Evolutionary conservation across 2,113 vertebrate genomes (phyloP).

Genomic region (Corythornis cristatus): DNA sequence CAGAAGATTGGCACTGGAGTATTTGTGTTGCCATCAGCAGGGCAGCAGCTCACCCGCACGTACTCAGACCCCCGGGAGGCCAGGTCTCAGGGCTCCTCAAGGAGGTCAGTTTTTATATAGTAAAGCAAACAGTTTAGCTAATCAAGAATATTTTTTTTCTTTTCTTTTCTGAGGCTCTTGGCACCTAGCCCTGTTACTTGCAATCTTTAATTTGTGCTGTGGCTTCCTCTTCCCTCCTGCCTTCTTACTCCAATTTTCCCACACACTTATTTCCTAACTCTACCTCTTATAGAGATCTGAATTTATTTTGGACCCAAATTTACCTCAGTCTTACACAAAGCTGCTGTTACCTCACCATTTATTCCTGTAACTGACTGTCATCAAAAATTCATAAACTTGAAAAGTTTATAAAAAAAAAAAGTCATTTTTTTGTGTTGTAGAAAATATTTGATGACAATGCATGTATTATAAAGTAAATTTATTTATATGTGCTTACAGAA

Average conservation of each 20-base stretch:
- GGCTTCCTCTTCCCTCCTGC: conserved; percentile 62
- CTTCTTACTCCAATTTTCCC: conserved; percentile 61
- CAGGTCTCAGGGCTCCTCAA: not conserved
- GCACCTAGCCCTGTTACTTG: conserved; percentile 54
- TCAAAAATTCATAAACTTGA: not conserved
- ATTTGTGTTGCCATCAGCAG: not conserved
- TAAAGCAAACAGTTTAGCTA: conserved; percentile 72
- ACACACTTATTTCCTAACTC: conserved; percentile 53
- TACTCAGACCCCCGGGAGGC: conserved; percentile 60
- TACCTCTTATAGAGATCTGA: not conserved
- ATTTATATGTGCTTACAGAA: not conserved
- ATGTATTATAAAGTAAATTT: not conserved
- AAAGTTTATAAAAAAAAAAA: not conserved
- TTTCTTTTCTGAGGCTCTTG: conserved; percentile 57
- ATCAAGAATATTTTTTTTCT: conserved; percentile 31
- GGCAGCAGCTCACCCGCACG: conserved; percentile 33
- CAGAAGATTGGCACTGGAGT: not conserved
- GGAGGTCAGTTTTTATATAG: conserved; percentile 70
- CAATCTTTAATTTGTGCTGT: conserved; percentile 66
- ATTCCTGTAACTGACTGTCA: conserved; percentile 35
- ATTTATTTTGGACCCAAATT: conserved; percentile 38
- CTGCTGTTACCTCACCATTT: conserved; percentile 24
- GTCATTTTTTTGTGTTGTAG: not conserved
- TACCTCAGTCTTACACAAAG: conserved; percentile 16
- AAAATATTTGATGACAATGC: not conserved